These are phyloP conservation scores for Aporophyla nigra DNA, from an alignment of 2,888 invertebrate species.

Conservation along the genomic window DNA sequence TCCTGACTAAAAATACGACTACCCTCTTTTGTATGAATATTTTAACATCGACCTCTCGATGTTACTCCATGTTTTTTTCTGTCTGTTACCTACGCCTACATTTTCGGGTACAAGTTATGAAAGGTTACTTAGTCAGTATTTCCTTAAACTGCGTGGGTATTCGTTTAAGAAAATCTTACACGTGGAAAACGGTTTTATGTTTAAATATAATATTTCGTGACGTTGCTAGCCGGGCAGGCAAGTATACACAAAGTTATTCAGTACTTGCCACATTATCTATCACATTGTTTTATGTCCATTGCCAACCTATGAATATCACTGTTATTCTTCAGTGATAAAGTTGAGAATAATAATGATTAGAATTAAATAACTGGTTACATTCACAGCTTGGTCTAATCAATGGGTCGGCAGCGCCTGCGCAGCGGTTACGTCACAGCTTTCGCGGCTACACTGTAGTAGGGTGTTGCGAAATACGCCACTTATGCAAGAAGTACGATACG, in stretches of 20 bases:
- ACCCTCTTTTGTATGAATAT: conserved; percentile 63
- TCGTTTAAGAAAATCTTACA: conserved; percentile 7
- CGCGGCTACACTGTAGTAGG: conserved; percentile 81
- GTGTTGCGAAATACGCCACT: conserved; percentile 85
- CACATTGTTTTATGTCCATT: conserved; percentile 13
- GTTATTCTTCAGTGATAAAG: conserved; percentile 48
- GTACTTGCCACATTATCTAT: conserved; percentile 2
- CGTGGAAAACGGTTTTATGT: conserved; percentile 4
- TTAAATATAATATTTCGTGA: conserved; percentile 19
- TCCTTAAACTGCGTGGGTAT: conserved; percentile 24
- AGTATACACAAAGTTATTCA: conserved; percentile 22
- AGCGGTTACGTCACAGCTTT: conserved; percentile 87
- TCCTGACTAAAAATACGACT: conserved; percentile 56
- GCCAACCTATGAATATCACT: not conserved
- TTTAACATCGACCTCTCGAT: conserved; percentile 58
- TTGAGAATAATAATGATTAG: conserved; percentile 70
- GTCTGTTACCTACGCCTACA: conserved; percentile 48
- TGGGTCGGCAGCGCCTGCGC: conserved; percentile 79
- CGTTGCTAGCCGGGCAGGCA: conserved; percentile 2
- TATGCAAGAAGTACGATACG: conserved; percentile 85
- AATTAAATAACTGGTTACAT: conserved; percentile 86
- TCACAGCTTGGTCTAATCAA: conserved; percentile 86
- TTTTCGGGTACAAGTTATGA: conserved; percentile 39
- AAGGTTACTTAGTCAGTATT: conserved; percentile 38
- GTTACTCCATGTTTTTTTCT: conserved; percentile 37